Evolutionary conservation across 2,888 invertebrate species (phyloP).

Genomic region (Belgica antarctica): DNA sequence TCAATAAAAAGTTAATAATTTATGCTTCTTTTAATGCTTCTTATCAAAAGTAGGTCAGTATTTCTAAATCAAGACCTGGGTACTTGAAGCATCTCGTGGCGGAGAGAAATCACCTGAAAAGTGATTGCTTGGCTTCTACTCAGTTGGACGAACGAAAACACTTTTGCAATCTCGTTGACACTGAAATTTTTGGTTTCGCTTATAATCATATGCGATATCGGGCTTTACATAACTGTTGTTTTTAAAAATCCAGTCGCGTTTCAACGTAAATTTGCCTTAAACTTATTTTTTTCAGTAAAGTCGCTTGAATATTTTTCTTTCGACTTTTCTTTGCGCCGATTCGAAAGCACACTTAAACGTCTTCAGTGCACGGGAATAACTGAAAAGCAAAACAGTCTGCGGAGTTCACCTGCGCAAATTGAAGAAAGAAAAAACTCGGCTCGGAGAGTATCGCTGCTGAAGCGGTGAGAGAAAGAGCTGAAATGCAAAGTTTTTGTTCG

Average conservation of each 20-base stretch:
- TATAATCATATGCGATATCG: neutral
- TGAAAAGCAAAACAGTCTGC: conserved; percentile 17
- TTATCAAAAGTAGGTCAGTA: conserved; percentile 35
- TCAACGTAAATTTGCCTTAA: neutral
- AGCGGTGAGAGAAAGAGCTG: neutral
- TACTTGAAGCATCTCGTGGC: neutral
- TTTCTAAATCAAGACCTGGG: conserved; percentile 18
- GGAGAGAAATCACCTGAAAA: neutral
- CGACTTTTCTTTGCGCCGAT: conserved; percentile 19
- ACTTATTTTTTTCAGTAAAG: neutral
- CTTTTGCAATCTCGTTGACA: too few species aligned
- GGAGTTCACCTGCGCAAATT: neutral
- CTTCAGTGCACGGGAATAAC: conserved; percentile 42
- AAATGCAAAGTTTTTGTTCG: too few species aligned
- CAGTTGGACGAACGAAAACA: neutral
- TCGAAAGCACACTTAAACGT: conserved; percentile 12
- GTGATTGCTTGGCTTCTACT: neutral
- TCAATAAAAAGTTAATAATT: conserved; percentile 28
- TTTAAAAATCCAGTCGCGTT: conserved; percentile 35
- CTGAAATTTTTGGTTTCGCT: neutral
- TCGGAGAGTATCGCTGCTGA: neutral
- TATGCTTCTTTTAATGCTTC: conserved; percentile 14
- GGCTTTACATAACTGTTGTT: conserved; percentile 35
- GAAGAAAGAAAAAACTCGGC: neutral
- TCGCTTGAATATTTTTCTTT: neutral